Percentiles rank a stretch among this genome's conserved stretches.
These are phyloP conservation scores for Lucilia cuprina DNA, from an alignment of 1,140 invertebrate genomes.

Conservation along the genomic window DNA sequence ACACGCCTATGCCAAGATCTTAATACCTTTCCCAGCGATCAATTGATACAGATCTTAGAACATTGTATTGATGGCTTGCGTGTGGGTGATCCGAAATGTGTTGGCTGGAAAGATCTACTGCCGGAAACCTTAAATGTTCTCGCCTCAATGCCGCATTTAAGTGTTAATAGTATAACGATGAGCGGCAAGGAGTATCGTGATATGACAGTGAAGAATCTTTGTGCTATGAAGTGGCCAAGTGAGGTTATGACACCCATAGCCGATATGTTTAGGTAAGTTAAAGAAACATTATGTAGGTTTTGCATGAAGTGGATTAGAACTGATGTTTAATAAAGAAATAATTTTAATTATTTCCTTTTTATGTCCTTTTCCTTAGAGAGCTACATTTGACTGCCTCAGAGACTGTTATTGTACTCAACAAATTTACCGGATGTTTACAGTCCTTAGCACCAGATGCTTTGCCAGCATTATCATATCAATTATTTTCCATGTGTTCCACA, in stretches of 20 bases:
- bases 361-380: slow-evolving; percentile 40
- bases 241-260: slow-evolving; percentile 61
- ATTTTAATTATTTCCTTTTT: too few relatives aligned
- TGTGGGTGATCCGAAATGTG: slow-evolving; percentile 58
- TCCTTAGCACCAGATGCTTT: slow-evolving; percentile 63
- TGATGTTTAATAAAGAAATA: too few relatives aligned
- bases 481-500: slow-evolving; percentile 62
- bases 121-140: slow-evolving; percentile 61
- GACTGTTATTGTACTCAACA: slow-evolving; percentile 59
- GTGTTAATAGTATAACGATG: slow-evolving; percentile 57
- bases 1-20: slow-evolving; percentile 62
- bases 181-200: slow-evolving; percentile 61
- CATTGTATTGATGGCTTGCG: slow-evolving; percentile 62
- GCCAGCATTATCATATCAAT: slow-evolving; percentile 62
- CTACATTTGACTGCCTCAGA: slow-evolving; percentile 58
- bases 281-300: too few relatives aligned
- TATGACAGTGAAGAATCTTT: slow-evolving; percentile 55
- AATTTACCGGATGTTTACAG: slow-evolving; percentile 61
- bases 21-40: slow-evolving; percentile 54
- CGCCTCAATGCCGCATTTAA: slow-evolving; percentile 49
- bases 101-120: slow-evolving; percentile 64
- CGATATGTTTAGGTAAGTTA: slow-evolving; percentile 62
- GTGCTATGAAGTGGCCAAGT: slow-evolving; percentile 59
- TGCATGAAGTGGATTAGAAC: too few relatives aligned
- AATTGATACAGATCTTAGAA: slow-evolving; percentile 61